Percentiles rank a stretch among this genome's conserved stretches.
Evolutionary conservation across 1,140 invertebrate species (phyloP).

Genomic region (Ceratosolen fusciceps): DNA sequence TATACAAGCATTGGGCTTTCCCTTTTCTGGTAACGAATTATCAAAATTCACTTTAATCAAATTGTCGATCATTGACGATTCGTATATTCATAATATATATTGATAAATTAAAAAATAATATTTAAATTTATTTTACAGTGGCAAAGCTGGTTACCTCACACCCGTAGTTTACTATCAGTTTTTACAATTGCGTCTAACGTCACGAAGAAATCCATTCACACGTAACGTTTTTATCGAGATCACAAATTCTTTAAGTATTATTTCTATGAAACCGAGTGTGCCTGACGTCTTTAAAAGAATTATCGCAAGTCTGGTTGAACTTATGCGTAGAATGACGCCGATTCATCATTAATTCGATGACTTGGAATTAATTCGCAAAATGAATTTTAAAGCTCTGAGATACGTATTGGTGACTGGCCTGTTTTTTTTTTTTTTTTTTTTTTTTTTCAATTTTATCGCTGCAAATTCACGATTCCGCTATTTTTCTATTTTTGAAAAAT

Average conservation of each 20-base stretch:
- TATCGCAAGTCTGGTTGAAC: constrained; percentile 59
- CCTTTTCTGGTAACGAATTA: too few species aligned
- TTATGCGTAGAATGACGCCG: constrained; percentile 64
- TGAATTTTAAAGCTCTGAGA: constrained; percentile 18
- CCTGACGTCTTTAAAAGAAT: constrained; percentile 61
- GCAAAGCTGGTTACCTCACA: constrained; percentile 86
- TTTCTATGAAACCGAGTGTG: constrained; percentile 58
- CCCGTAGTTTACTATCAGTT: constrained; percentile 97
- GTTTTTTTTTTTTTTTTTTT: too few species aligned
- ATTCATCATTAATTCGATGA: constrained; percentile 56
- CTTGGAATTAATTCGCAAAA: constrained; percentile 20
- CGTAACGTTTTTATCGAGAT: constrained; percentile 88
- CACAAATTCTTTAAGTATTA: constrained; percentile 55
- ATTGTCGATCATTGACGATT: too few species aligned
- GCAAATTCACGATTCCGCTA: constrained; percentile 1
- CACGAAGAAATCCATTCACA: constrained; percentile 94
- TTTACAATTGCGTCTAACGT: constrained; percentile 88
- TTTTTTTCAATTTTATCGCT: constrained; percentile 20
- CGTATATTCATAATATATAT: too few species aligned
- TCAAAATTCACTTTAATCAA: too few species aligned
- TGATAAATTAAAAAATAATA: too few species aligned
- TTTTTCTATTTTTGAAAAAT: constrained; percentile 37
- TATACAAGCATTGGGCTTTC: too few species aligned
- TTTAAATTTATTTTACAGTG: constrained; percentile 73
- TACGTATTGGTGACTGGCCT: constrained; percentile 32